Evolutionary conservation across 2,113 vertebrate species (phyloP).

Genomic region (Paramormyrops kingsleyae): DNA sequence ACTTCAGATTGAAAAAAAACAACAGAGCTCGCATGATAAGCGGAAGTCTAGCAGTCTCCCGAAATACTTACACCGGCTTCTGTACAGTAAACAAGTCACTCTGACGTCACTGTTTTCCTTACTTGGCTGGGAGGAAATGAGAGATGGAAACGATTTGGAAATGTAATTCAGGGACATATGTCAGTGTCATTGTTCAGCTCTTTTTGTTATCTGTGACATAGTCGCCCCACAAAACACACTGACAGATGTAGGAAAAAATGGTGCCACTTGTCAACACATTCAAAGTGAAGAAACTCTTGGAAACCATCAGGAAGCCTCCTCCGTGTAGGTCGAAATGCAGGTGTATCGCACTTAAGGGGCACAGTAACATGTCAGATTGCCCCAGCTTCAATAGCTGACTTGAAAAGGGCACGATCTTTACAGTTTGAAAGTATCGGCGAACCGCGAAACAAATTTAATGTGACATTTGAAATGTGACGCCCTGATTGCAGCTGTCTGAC

Average conservation of each 20-base stretch:
- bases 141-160: constrained; percentile 5
- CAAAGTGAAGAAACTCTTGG: neutral
- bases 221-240: neutral
- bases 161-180: constrained; percentile 16
- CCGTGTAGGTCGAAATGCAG: neutral
- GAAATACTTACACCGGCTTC: neutral
- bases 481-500: neutral
- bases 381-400: neutral
- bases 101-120: neutral
- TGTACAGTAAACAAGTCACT: neutral
- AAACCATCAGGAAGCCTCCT: neutral
- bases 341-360: neutral
- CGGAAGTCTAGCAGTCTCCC: neutral
- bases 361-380: neutral
- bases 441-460: neutral
- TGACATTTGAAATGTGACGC: neutral
- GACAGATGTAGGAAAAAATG: neutral
- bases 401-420: neutral
- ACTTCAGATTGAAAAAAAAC: neutral
- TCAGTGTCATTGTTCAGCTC: constrained; percentile 15
- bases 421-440: neutral
- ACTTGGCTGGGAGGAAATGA: constrained; percentile 13
- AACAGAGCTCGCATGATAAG: neutral
- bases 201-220: neutral
- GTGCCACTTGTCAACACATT: constrained; percentile 2